Conservation (phyloP, 2,888 invertebrate species). For the Ormyrus thymus region DNA sequence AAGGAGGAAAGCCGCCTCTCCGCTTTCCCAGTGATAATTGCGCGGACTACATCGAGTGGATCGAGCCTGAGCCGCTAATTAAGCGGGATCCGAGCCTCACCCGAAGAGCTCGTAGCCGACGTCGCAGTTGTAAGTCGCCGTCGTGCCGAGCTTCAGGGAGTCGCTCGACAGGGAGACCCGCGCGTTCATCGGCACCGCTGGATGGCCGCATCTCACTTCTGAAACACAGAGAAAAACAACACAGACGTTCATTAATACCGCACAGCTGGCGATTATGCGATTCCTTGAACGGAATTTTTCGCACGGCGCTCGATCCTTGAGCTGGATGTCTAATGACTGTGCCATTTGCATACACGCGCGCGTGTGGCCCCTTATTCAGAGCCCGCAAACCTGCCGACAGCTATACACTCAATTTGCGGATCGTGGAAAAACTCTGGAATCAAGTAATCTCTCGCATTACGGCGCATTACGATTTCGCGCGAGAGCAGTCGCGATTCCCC, state of each 20-base stretch:
- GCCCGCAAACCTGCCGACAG: too few relatives aligned
- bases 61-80: background rate
- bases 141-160: constrained; percentile 78
- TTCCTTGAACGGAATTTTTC: too few relatives aligned
- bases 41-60: constrained; percentile 50
- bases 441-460: too few relatives aligned
- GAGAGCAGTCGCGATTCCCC: too few relatives aligned
- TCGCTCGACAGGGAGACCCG: constrained; percentile 81
- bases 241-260: background rate
- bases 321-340: too few relatives aligned
- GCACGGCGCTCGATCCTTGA: too few relatives aligned
- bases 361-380: too few relatives aligned
- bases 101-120: constrained; percentile 93
- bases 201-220: constrained; percentile 85
- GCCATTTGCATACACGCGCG: too few relatives aligned
- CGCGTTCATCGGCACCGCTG: constrained; percentile 90
- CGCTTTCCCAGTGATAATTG: constrained; percentile 57
- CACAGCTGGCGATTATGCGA: too few relatives aligned
- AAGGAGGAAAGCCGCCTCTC: constrained; percentile 53
- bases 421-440: too few relatives aligned
- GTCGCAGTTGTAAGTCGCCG: constrained; percentile 89
- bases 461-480: too few relatives aligned
- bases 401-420: too few relatives aligned
- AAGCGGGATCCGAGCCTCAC: constrained; percentile 68
- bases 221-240: constrained; percentile 58